phyloP scores from a whole-genome alignment of 2,113 vertebrate genomes.

The Notechis scutatus region DNA sequence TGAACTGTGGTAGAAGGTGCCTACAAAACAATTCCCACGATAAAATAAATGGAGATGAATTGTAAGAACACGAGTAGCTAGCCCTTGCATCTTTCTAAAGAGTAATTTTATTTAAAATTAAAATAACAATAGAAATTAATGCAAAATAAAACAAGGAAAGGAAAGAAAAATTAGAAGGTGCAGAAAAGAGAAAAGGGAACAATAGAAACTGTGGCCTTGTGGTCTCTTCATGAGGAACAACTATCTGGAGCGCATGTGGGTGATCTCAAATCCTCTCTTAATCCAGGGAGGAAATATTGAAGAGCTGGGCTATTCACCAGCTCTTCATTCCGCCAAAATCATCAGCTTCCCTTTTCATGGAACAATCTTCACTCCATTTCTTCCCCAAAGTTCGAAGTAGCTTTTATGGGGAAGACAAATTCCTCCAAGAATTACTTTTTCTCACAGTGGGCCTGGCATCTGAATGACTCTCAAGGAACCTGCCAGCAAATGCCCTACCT shows the following conservation, averaged over 20 bases:
- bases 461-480: no score
- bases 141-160: not conserved
- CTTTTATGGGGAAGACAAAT: no score
- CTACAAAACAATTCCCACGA: not conserved
- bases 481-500: no score
- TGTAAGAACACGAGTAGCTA: not conserved
- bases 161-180: not conserved
- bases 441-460: no score
- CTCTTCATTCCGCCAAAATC: not conserved
- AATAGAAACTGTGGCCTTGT: not conserved
- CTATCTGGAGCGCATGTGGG: not conserved
- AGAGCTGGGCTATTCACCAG: not conserved
- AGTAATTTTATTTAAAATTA: not conserved
- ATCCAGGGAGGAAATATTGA: not conserved
- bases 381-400: no score
- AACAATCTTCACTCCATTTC: not conserved
- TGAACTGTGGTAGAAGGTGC: not conserved
- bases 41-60: not conserved
- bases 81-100: not conserved
- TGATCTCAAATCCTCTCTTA: not conserved
- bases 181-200: not conserved
- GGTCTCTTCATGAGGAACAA: not conserved
- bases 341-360: not conserved
- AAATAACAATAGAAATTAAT: not conserved
- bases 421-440: no score